A percentile compares a stretch with the other conserved stretches of the same genome.
phyloP scores from a whole-genome alignment of 1,140 invertebrate genomes.

The Drosophila sturtevanti region DNA sequence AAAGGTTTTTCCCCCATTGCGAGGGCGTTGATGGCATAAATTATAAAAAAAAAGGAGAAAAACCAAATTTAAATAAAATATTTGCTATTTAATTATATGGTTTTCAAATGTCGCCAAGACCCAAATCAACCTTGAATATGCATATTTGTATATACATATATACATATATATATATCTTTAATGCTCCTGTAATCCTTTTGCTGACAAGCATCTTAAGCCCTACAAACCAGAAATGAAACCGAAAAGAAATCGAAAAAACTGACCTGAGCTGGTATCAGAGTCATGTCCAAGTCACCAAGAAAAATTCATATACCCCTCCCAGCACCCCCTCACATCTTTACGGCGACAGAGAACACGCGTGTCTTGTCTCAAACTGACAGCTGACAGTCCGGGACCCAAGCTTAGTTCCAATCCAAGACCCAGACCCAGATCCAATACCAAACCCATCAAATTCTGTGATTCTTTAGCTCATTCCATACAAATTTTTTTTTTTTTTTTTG shows the following conservation, averaged over 20 bases:
- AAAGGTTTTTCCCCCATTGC: neutral
- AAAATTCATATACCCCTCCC: conserved; percentile 44
- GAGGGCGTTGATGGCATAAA: conserved; percentile 58
- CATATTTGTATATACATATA: conserved; percentile 39
- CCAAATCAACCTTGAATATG: neutral
- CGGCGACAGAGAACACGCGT: conserved; percentile 55
- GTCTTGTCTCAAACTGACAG: conserved; percentile 64
- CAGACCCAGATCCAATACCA: neutral
- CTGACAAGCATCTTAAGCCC: conserved; percentile 74
- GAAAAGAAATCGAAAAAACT: conserved; percentile 49
- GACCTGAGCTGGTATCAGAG: conserved; percentile 36
- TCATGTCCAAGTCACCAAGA: conserved; percentile 38
- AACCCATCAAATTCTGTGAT: too few species aligned
- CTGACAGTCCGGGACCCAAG: conserved; percentile 48
- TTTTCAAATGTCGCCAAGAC: neutral
- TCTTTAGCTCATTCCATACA: too few species aligned
- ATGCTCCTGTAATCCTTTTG: conserved; percentile 78
- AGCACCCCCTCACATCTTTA: conserved; percentile 35
- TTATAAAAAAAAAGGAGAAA: conserved; percentile 30
- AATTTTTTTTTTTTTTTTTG: neutral
- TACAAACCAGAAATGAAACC: neutral
- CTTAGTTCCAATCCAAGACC: neutral
- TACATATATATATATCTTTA: conserved; percentile 29
- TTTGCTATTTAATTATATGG: conserved; percentile 48
- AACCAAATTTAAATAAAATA: conserved; percentile 41